phyloP scores from a whole-genome alignment of 1,140 invertebrate species.

The Carcinoscorpius rotundicauda region DNA sequence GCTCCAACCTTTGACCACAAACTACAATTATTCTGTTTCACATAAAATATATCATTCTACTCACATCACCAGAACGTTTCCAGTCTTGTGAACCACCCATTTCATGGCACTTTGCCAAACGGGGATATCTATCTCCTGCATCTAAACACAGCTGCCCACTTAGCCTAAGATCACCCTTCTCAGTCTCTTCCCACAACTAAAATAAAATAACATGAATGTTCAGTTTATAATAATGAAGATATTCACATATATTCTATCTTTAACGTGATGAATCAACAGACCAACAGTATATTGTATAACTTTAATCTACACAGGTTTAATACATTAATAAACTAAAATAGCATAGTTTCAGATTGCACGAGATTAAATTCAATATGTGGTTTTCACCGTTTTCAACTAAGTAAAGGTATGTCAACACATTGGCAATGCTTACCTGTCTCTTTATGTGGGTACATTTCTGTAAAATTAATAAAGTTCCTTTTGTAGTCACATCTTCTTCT shows the following conservation, averaged over 20 bases:
- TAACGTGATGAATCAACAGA: too few relatives aligned
- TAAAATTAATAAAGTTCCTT: slow-evolving; percentile 56
- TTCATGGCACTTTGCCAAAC: slow-evolving; percentile 81
- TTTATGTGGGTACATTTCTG: slow-evolving; percentile 48
- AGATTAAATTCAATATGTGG: neutral
- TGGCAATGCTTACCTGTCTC: slow-evolving; percentile 45
- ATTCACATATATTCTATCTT: too few relatives aligned
- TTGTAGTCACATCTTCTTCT: slow-evolving; percentile 62
- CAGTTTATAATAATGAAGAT: too few relatives aligned
- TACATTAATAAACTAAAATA: too few relatives aligned
- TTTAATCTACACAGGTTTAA: too few relatives aligned
- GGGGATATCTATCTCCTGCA: slow-evolving; percentile 46
- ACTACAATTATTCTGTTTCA: neutral
- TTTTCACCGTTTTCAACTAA: too few relatives aligned
- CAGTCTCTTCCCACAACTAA: slow-evolving; percentile 75
- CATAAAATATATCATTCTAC: slow-evolving; percentile 11
- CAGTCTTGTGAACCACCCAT: slow-evolving; percentile 80
- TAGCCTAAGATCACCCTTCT: slow-evolving; percentile 69
- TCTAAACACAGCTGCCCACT: slow-evolving; percentile 74
- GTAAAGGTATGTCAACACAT: too few relatives aligned
- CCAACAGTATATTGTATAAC: too few relatives aligned
- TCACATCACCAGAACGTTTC: slow-evolving; percentile 56
- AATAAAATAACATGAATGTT: slow-evolving; percentile 12
- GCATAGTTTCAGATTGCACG: too few relatives aligned
- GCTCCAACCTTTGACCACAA: neutral